These are phyloP conservation scores for Coelogynopora nodosa DNA, from an alignment of 2,888 invertebrate genomes.

Conservation along the genomic window DNA sequence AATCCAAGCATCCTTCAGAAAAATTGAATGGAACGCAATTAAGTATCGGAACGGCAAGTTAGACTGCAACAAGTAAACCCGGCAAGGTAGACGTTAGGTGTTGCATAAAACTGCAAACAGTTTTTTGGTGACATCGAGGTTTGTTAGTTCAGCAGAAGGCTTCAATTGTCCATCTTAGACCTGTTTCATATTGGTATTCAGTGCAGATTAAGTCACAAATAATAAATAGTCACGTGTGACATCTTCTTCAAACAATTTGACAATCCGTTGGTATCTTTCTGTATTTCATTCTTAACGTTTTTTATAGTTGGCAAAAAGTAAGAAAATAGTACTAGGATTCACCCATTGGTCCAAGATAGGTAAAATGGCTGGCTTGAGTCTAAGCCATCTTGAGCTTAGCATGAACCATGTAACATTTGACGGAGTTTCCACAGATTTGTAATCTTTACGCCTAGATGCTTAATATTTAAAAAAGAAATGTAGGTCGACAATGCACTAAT, in stretches of 20 bases:
- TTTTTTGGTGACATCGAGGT: neutral
- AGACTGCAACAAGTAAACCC: neutral
- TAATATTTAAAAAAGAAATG: slow-evolving; percentile 11
- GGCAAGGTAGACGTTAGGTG: no score
- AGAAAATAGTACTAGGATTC: neutral
- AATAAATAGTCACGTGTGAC: neutral
- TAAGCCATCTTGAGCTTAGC: slow-evolving; percentile 34
- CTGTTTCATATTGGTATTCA: neutral
- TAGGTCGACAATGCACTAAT: neutral
- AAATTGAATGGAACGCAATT: no score
- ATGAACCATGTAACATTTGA: slow-evolving; percentile 17
- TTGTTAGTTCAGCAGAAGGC: neutral
- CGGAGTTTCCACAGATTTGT: slow-evolving; percentile 21
- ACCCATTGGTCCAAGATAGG: neutral
- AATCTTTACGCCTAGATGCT: slow-evolving; percentile 13
- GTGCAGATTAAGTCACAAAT: neutral
- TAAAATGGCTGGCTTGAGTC: neutral
- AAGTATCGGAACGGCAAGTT: neutral
- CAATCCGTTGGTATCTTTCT: neutral
- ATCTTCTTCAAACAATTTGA: slow-evolving; percentile 3
- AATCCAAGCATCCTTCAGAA: neutral
- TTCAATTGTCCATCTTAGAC: neutral
- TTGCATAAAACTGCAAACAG: slow-evolving; percentile 25
- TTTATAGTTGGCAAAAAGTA: slow-evolving; percentile 18
- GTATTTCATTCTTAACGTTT: slow-evolving; percentile 2